Base-by-base conservation (phyloP, 2,797 vertebrate species). In the Alcedo quadribrachys region DNA sequence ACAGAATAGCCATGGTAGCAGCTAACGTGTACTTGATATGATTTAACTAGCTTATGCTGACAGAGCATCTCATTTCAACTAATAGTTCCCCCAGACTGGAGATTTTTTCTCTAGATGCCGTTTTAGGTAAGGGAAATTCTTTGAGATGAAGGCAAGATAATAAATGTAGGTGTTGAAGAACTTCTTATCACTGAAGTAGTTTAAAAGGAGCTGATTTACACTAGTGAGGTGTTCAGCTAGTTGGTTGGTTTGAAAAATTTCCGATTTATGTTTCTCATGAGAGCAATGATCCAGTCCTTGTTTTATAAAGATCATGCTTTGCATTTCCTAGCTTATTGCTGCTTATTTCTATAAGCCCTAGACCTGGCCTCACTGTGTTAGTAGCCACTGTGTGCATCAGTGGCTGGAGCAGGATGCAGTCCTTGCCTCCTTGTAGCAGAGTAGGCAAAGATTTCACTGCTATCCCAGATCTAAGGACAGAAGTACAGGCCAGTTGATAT, bases 351-450 rank as follows among this genome's bases (percentile, higher is more conserved):
- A 35, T 24, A 20, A 46, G 60, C 27, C 14, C 25, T 15, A 2
- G 40, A 48, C 71, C 11, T 0, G 3, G 61, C 53, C 48, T 68
- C 19, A 0, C 16, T 3, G 0, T 8, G 24, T 9, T n/a, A 19
- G 37, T 17, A 21, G 33, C 14, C 33, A 7, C 45, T 22, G 12
- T 8, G 50, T 20, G 42, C n/a, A 42, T 35, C 46, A 2, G 46
- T 11, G 9, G n/a, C 62, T 48, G 30, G 40, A 71, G 79, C 43
- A 46, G 69, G 58, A 43, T 42, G 74, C 14, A 3, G 6, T 11
- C 48, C 50, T 45, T 6, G 11, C 32, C 54, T 77, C 15, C 37
- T 32, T 35, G 19, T 8, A 43, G 70, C 50, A 22, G n/a, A n/a
- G n/a, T n/a, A n/a, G n/a, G n/a, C n/a, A n/a, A n/a, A n/a, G n/a